Evolutionary conservation across 1,140 invertebrate species (phyloP).

Genomic region (Bombus waltoni): DNA sequence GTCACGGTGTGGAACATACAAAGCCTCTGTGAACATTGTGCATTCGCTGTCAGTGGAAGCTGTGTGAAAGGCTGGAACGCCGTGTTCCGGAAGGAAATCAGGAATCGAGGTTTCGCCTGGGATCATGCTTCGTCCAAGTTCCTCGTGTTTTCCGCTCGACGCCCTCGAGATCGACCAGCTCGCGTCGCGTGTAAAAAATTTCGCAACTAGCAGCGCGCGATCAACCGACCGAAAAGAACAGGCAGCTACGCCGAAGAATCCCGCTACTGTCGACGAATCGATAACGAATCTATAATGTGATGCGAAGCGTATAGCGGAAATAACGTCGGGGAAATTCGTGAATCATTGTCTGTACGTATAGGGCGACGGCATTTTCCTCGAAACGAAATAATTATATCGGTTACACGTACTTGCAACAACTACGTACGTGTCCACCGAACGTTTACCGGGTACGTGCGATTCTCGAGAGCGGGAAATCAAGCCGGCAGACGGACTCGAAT

Average conservation of each 20-base stretch:
- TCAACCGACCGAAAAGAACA: background rate
- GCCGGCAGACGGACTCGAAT: too few species aligned
- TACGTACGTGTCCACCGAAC: too few species aligned
- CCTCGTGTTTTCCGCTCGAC: constrained; percentile 1
- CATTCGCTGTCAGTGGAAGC: constrained; percentile 77
- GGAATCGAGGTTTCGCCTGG: background rate
- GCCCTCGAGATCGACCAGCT: background rate
- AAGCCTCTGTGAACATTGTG: constrained; percentile 82
- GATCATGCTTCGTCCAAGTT: constrained; percentile 52
- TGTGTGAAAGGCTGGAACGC: constrained; percentile 60
- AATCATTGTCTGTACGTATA: constrained; percentile 14
- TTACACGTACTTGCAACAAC: too few species aligned
- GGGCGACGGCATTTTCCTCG: background rate
- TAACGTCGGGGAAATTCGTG: constrained; percentile 26
- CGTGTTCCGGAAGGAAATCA: background rate
- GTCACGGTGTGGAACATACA: constrained; percentile 78
- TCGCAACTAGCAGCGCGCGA: background rate
- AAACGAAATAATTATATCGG: background rate
- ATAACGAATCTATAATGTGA: background rate
- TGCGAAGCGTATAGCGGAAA: background rate
- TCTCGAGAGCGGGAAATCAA: background rate
- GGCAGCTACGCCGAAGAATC: background rate
- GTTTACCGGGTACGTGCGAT: background rate
- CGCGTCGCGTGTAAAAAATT: background rate
- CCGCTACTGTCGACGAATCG: background rate